Conservation (phyloP, 2,888 invertebrate species). For the Apamea epomidion region DNA sequence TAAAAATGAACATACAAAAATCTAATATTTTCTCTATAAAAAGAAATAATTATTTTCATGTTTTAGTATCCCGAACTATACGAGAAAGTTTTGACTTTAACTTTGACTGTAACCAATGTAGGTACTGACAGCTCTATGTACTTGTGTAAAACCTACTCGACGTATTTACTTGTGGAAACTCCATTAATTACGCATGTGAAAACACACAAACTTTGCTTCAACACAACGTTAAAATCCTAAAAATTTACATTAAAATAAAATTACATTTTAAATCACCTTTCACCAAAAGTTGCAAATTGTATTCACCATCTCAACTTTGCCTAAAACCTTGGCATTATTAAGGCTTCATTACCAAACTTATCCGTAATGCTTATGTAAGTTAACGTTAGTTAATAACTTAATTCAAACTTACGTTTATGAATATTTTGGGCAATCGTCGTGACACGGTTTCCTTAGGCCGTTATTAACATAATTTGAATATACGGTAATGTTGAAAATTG, state of each 20-base stretch:
- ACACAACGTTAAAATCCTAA: background rate
- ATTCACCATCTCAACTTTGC: constrained; percentile 18
- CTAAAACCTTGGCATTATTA: constrained; percentile 59
- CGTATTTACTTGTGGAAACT: background rate
- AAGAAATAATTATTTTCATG: background rate
- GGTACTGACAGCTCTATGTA: too few species aligned
- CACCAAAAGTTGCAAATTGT: constrained; percentile 31
- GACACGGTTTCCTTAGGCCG: constrained; percentile 56
- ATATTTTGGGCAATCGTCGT: constrained; percentile 54
- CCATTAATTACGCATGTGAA: background rate
- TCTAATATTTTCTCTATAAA: background rate
- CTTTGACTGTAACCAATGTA: background rate
- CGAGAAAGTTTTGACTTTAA: background rate
- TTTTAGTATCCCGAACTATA: background rate
- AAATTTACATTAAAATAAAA: background rate
- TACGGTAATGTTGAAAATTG: constrained; percentile 6
- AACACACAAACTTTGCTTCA: background rate
- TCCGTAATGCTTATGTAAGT: constrained; percentile 61
- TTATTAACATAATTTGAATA: constrained; percentile 45
- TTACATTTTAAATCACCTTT: constrained; percentile 39
- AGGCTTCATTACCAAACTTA: constrained; percentile 52
- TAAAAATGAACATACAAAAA: background rate
- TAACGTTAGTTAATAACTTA: constrained; percentile 55
- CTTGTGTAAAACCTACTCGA: background rate
- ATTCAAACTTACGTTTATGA: constrained; percentile 41